These are phyloP conservation scores for Drosophila yooni DNA, from an alignment of 2,888 invertebrate species.

Conservation along the genomic window DNA sequence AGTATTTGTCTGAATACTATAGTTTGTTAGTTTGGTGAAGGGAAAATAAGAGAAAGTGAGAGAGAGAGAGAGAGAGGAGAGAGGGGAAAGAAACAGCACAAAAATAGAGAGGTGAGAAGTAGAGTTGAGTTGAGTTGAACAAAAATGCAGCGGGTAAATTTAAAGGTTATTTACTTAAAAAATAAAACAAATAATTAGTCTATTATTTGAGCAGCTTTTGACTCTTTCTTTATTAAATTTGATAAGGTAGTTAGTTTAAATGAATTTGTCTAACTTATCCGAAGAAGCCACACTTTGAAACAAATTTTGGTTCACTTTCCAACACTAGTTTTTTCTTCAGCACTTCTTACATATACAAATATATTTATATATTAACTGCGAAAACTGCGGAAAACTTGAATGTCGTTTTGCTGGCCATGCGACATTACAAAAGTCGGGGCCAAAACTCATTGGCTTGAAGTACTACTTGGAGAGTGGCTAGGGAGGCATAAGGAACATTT, in stretches of 20 bases:
- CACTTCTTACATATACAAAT: not conserved
- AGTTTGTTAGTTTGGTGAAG: not conserved
- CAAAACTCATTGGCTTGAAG: slow-evolving; percentile 11
- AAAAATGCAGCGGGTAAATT: not conserved
- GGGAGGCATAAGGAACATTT: not conserved
- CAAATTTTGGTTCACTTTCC: not conserved
- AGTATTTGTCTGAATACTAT: not conserved
- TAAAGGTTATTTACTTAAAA: not conserved
- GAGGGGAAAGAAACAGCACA: not conserved
- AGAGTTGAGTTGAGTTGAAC: not conserved
- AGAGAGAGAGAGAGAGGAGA: not conserved
- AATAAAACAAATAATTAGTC: no score
- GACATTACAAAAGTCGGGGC: not conserved
- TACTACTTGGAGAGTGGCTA: not conserved
- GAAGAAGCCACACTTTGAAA: not conserved
- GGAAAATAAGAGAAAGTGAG: slow-evolving; percentile 4
- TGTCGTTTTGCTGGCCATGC: slow-evolving; percentile 1
- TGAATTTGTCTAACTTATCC: not conserved
- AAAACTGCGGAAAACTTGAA: slow-evolving; percentile 10
- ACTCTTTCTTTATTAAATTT: not conserved
- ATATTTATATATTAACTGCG: not conserved
- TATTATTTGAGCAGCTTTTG: not conserved
- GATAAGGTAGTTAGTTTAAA: not conserved
- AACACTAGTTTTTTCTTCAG: not conserved
- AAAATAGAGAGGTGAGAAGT: not conserved